Conservation (phyloP, 2,888 invertebrate species). For the Apamea epomidion region DNA sequence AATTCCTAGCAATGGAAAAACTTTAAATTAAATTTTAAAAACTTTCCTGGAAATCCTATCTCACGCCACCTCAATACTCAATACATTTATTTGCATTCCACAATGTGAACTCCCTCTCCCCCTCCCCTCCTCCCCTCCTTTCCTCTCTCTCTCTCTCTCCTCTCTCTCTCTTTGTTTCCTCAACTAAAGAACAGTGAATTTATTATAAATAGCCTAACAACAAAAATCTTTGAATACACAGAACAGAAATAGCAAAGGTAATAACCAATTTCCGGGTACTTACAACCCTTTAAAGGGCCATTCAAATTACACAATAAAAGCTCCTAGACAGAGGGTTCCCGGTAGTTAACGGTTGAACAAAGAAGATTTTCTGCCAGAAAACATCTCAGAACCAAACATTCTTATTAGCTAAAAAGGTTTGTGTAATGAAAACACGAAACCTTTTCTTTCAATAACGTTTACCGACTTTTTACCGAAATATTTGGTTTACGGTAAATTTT, state of each 20-base stretch:
- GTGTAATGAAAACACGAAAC: conserved; percentile 70
- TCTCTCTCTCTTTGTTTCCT: too few relatives aligned
- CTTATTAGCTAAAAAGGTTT: conserved; percentile 75
- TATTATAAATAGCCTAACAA: not conserved
- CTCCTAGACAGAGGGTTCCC: conserved; percentile 37
- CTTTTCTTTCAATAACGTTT: conserved; percentile 69
- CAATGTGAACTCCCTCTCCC: too few relatives aligned
- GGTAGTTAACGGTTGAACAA: conserved; percentile 63
- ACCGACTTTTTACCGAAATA: conserved; percentile 61
- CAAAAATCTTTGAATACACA: conserved; percentile 2
- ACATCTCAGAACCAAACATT: conserved; percentile 67
- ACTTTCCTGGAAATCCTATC: too few relatives aligned
- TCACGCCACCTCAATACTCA: too few relatives aligned
- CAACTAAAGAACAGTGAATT: not conserved
- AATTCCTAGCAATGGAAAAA: too few relatives aligned
- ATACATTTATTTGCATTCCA: too few relatives aligned
- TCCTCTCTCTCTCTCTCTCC: too few relatives aligned
- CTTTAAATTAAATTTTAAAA: not conserved
- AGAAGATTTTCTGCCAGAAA: conserved; percentile 54
- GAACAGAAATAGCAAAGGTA: conserved; percentile 25
- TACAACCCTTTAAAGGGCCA: conserved; percentile 34
- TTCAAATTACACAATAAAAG: conserved; percentile 51
- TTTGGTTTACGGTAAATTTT: conserved; percentile 64
- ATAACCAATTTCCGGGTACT: conserved; percentile 37
- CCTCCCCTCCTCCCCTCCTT: too few relatives aligned